Conservation (phyloP, 2,888 invertebrate genomes). For the Sphecodes monilicornis region DNA sequence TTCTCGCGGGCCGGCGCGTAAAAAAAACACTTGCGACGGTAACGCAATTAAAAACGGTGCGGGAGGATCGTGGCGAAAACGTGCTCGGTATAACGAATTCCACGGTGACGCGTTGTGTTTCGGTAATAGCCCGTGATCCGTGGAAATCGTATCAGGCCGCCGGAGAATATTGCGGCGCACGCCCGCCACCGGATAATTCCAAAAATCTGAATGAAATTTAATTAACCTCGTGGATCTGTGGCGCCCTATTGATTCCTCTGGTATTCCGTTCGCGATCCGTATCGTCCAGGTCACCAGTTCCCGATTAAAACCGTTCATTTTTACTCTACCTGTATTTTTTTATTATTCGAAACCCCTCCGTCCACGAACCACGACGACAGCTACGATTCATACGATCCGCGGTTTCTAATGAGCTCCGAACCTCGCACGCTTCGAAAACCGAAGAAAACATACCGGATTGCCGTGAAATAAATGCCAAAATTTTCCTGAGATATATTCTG, state of each 20-base stretch:
- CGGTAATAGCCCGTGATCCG: conserved; percentile 51
- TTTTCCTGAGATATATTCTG: background rate
- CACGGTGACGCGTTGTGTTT: conserved; percentile 56
- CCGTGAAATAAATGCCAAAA: background rate
- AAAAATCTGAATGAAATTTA: conserved; percentile 69
- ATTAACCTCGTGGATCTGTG: conserved; percentile 59
- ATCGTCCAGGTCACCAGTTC: conserved; percentile 42
- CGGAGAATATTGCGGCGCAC: conserved; percentile 32
- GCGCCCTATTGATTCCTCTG: conserved; percentile 63
- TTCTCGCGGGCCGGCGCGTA: conserved; percentile 30
- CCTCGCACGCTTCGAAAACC: background rate
- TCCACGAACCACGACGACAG: background rate
- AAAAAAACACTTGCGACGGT: conserved; percentile 50
- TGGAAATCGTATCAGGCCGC: conserved; percentile 66
- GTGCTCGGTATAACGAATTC: conserved; percentile 58
- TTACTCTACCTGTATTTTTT: background rate
- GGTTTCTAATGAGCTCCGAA: background rate
- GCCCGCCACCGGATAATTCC: conserved; percentile 55
- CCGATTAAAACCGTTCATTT: conserved; percentile 52
- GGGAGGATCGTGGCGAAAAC: conserved; percentile 37
- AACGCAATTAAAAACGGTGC: conserved; percentile 53
- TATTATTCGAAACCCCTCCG: background rate
- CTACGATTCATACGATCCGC: background rate
- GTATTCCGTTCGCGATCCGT: conserved; percentile 36
- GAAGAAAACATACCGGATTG: background rate